A percentile compares a stretch with the other conserved stretches of the same genome.
Conservation (phyloP, 2,888 invertebrate genomes). For the Eristalis tenax region DNA sequence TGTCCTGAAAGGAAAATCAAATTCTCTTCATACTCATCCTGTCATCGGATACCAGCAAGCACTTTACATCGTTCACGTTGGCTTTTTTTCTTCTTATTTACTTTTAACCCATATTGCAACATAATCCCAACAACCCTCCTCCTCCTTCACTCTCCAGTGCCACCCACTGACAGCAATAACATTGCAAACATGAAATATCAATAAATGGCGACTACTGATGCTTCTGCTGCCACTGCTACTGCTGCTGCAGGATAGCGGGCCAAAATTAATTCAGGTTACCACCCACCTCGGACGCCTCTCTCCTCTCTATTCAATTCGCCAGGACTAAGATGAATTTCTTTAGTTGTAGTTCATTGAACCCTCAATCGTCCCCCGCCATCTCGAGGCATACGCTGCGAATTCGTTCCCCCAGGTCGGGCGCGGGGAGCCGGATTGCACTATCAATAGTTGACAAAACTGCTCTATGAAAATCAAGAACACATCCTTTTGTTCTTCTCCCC, state of each 20-base stretch:
- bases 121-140: not conserved
- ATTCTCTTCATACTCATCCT: slow-evolving; percentile 36
- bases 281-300: not conserved
- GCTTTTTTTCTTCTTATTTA: slow-evolving; percentile 36
- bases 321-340: slow-evolving; percentile 66
- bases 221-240: too few relatives aligned
- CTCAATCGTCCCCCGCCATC: slow-evolving; percentile 50
- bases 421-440: too few relatives aligned
- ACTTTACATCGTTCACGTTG: not conserved
- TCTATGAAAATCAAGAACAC: slow-evolving; percentile 66
- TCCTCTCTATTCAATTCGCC: slow-evolving; percentile 32
- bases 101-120: slow-evolving; percentile 63
- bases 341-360: slow-evolving; percentile 65
- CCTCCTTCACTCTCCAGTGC: not conserved
- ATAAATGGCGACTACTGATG: slow-evolving; percentile 62
- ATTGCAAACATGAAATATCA: slow-evolving; percentile 69
- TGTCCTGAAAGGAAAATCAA: slow-evolving; percentile 41
- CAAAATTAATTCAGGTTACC: slow-evolving; percentile 71
- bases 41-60: slow-evolving; percentile 37
- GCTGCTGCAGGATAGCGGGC: slow-evolving; percentile 48
- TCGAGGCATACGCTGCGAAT: not conserved
- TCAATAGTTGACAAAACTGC: slow-evolving; percentile 72
- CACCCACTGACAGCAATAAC: slow-evolving; percentile 51
- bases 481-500: slow-evolving; percentile 10
- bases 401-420: too few relatives aligned